A percentile compares a stretch with the other conserved stretches of the same genome.
These are phyloP conservation scores for Pungitius pungitius DNA, from an alignment of 2,113 vertebrate genomes.

Conservation along the genomic window DNA sequence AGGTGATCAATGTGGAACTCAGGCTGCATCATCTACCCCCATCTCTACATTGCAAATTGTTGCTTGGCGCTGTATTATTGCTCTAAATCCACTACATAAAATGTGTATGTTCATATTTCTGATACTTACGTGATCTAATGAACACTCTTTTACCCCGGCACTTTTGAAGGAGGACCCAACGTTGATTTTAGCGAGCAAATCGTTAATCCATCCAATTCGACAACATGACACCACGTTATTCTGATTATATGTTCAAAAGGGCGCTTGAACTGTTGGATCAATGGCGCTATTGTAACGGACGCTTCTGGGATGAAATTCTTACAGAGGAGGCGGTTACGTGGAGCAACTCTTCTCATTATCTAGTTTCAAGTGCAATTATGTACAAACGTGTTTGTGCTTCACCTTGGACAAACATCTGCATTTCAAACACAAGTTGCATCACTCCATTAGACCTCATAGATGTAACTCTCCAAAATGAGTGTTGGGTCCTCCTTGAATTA, in stretches of 20 bases:
- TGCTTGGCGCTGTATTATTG: too few relatives aligned
- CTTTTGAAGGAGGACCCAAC: slow-evolving; percentile 55
- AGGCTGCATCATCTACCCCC: not conserved
- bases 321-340: slow-evolving; percentile 21
- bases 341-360: slow-evolving; percentile 13
- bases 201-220: slow-evolving; percentile 4
- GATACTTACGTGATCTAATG: not conserved
- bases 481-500: slow-evolving; percentile 58
- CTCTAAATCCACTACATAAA: too few relatives aligned
- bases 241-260: slow-evolving; percentile 36
- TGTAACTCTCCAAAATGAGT: slow-evolving; percentile 51
- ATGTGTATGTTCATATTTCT: not conserved
- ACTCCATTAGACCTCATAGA: not conserved
- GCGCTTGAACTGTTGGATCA: slow-evolving; percentile 24
- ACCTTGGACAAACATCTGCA: slow-evolving; percentile 19
- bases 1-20: not conserved
- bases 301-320: slow-evolving; percentile 38
- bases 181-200: slow-evolving; percentile 46
- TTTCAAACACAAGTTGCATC: slow-evolving; percentile 13
- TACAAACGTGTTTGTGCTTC: not conserved
- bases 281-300: slow-evolving; percentile 32
- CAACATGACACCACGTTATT: slow-evolving; percentile 1
- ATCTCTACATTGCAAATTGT: too few relatives aligned
- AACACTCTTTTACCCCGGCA: slow-evolving; percentile 49
- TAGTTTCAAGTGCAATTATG: not conserved